Base-by-base conservation (phyloP, 2,888 invertebrate species). In the Sycophila texana region DNA sequence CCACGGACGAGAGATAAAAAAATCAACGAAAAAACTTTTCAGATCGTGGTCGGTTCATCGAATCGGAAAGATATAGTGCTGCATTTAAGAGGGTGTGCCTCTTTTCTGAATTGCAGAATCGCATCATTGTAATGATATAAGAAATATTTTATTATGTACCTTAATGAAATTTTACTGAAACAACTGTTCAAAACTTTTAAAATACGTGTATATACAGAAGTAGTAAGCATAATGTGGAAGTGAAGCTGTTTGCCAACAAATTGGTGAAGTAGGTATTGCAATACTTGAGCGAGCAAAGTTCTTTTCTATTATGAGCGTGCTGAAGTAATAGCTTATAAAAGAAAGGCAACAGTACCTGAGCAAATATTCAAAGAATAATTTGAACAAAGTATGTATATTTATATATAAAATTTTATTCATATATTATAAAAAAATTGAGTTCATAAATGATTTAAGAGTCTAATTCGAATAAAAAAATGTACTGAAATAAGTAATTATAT, bases 31-130 rank as follows among this genome's bases (percentile, higher is more conserved):
- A 66, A 90, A 89, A 79, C 84, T 91, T 20, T 90, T 91, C 74
- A 87, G 91, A 77, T 91, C 90, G 71, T 91, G 91, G 91, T 91
- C 91, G 0, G 90, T 91, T 14, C 91, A 91, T 83, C 85, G 89
- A 26, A 90, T 91, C 81, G 91, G 91, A 20, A 91, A 90, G 83
- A 89, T 91, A 81, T 91, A 83, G 83, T 16, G 77, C 67, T 77
- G 39, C 10, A 1, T 10, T 10, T 39, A 39, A 39, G 7, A 10
- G 39, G 39, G 10, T 39, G 10, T 39, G 10, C 10, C 39, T 39
- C 39, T 10, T 39, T 4, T 39, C 39, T 39, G 10, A 39, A 10
- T 10, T 30, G 7, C 0, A 39, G 39, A 10, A 39, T 39, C 39
- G 0, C 39, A 10, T 39, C 10, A 49, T 10, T 39, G 18, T 71